phyloP scores from a whole-genome alignment of 2,113 vertebrate species.

The Sinocyclocheilus anophthalmus region DNA sequence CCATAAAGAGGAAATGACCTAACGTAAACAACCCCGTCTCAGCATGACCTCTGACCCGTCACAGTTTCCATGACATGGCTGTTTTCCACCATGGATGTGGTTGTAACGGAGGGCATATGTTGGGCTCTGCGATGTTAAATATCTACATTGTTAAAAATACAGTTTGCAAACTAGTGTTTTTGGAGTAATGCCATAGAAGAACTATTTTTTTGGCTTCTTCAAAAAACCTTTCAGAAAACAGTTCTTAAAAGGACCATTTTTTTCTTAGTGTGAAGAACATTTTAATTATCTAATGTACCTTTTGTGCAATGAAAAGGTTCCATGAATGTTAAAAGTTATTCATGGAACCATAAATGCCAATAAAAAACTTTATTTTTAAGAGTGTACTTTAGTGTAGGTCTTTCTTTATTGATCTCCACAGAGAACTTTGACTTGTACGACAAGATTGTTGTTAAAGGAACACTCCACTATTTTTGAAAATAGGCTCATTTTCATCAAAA shows the following conservation, averaged over 20 bases:
- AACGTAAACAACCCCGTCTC: conserved; percentile 37
- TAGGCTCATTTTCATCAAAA: no score
- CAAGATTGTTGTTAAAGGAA: not conserved
- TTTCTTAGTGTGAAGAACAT: no score
- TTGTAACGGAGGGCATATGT: not conserved
- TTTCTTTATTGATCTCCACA: not conserved
- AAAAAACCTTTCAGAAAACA: no score
- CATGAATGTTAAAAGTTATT: not conserved
- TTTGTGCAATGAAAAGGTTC: not conserved
- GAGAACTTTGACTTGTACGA: not conserved
- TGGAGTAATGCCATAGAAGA: not conserved
- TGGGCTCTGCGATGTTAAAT: not conserved
- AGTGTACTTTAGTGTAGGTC: not conserved
- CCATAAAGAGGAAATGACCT: conserved; percentile 38
- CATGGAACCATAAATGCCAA: no score
- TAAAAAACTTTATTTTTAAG: no score
- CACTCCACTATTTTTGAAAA: no score
- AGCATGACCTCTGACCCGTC: conserved; percentile 33
- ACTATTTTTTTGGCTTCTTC: no score
- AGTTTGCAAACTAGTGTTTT: no score
- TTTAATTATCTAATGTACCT: not conserved
- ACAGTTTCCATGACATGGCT: not conserved
- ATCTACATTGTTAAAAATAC: not conserved
- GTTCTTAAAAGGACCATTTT: no score
- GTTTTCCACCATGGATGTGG: no score